Base-by-base conservation (phyloP, 2,113 vertebrate species). In the Strix uralensis region DNA sequence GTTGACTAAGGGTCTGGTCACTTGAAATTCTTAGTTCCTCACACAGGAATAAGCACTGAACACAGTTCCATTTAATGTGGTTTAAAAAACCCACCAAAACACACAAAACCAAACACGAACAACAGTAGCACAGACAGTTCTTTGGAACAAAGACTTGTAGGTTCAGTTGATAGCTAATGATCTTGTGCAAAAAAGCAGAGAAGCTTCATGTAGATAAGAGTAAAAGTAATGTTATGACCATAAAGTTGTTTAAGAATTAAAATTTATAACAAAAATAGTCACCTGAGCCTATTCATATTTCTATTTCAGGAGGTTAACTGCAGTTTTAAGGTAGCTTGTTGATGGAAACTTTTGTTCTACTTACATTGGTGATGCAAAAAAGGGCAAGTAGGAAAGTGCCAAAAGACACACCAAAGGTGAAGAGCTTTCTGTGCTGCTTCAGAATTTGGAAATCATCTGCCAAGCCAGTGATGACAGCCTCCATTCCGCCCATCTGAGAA, bases 401-500 rank as follows among this genome's bases (percentile, higher is more conserved):
- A 47, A 99, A 98, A 9, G 97, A 98, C 47, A 99, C 99, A 10
- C 96, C 97, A 13, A 99, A 99, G 4, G 99, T 99, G 97, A 99
- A 99, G 71, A 99, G 86, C 65, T 99, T 99, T 93, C 99, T 98
- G 65, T 99, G 98, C 91, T 98, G 98, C 97, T 99, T 99, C 55
- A 99, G 98, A 86, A 99, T 97, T 93, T 98, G 98, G 93, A 99
- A 99, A 96, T 99, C 99, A n/a, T 99, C 99, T 1, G 99, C 98
- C 74, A 99, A 97, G 63, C 99, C 99, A 1, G 99, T 99, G 98
- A 99, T 98, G 88, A 99, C 98, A 1, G 99, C 99, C 86, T 99
- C 99, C 99, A 99, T 99, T 69, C 99, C 99, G 2, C 99, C 99
- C 99, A 99, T 99, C 99, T 99, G 96, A 44, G 70, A 44, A 67